These are phyloP conservation scores for Noctua janthina DNA, from an alignment of 2,888 invertebrate species.

Conservation along the genomic window DNA sequence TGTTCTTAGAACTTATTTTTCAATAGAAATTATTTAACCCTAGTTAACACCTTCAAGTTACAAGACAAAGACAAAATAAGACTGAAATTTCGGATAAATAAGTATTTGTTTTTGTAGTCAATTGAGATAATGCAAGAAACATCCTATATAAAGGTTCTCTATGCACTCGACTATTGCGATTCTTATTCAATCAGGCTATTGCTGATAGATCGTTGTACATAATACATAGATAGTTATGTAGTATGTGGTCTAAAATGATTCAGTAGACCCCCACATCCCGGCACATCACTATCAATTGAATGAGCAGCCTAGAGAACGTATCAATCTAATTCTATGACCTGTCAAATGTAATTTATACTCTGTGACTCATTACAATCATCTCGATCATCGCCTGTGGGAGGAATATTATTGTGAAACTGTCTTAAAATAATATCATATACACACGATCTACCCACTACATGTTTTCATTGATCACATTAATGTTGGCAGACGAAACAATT, in stretches of 20 bases:
- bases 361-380: conserved; percentile 67
- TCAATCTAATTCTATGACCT: conserved; percentile 85
- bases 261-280: conserved; percentile 89
- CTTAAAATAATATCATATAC: conserved; percentile 59
- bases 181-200: not conserved
- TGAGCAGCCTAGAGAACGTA: conserved; percentile 84
- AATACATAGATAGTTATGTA: conserved; percentile 18
- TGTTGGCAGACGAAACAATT: conserved; percentile 57
- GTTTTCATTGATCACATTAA: conserved; percentile 56
- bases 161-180: not conserved
- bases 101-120: not conserved
- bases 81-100: not conserved
- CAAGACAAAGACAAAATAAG: not conserved
- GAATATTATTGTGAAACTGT: conserved; percentile 56
- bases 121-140: not conserved
- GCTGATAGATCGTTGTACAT: conserved; percentile 18
- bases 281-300: conserved; percentile 85
- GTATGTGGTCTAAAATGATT: conserved; percentile 74
- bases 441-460: conserved; percentile 55
- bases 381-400: conserved; percentile 60
- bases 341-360: conserved; percentile 85
- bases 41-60: not conserved
- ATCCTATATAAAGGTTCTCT: not conserved
- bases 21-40: not conserved
- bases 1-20: not conserved